phyloP scores from a whole-genome alignment of 2,888 invertebrate genomes.

The Cephus pulcher region DNA sequence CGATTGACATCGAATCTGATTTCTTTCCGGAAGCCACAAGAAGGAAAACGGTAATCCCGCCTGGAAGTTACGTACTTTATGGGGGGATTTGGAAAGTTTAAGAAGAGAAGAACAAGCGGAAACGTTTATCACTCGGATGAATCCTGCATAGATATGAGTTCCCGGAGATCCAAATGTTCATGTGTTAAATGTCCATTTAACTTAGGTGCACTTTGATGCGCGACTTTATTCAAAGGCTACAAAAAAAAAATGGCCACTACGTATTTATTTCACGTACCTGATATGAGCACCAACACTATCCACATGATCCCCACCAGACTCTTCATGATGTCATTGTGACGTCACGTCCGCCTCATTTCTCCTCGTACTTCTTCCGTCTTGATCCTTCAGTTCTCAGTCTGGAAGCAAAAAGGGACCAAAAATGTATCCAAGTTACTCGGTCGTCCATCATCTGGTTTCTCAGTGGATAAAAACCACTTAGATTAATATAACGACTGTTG shows the following conservation, averaged over 20 bases:
- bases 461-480: too few species aligned
- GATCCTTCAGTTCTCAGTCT: constrained; percentile 49
- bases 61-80: too few species aligned
- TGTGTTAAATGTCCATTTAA: background rate
- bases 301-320: constrained; percentile 73
- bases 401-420: constrained; percentile 27
- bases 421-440: background rate
- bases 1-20: too few species aligned
- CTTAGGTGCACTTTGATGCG: too few species aligned
- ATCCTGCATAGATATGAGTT: constrained; percentile 3
- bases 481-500: too few species aligned
- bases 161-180: background rate
- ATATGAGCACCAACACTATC: constrained; percentile 73
- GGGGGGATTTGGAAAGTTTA: too few species aligned
- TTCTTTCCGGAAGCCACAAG: too few species aligned
- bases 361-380: constrained; percentile 48
- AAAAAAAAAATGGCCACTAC: background rate
- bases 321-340: constrained; percentile 72
- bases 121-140: too few species aligned
- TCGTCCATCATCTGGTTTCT: background rate
- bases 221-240: background rate
- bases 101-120: too few species aligned
- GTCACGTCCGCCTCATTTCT: constrained; percentile 69
- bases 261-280: constrained; percentile 65
- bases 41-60: too few species aligned